Evolutionary conservation across 2,113 vertebrate genomes (phyloP).

Genomic region (Dendropsophus ebraccatus): DNA sequence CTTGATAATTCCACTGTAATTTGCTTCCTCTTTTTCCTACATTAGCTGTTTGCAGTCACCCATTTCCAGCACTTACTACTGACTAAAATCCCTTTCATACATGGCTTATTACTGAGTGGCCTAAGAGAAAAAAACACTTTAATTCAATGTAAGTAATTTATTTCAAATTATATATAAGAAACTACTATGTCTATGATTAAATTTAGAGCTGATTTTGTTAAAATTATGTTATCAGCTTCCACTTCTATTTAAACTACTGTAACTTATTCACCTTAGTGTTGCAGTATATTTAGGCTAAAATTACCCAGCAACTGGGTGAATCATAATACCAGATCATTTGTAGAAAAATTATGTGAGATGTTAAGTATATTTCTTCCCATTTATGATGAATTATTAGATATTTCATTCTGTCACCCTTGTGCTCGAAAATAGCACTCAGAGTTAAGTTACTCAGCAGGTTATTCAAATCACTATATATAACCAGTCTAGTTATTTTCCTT

Average conservation of each 20-base stretch:
- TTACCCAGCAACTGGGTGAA: background rate
- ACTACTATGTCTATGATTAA: conserved; percentile 22
- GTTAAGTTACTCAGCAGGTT: too few species aligned
- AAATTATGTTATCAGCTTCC: conserved; percentile 27
- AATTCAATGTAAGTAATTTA: conserved; percentile 39
- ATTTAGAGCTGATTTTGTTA: conserved; percentile 26
- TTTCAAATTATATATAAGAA: conserved; percentile 34
- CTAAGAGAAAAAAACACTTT: conserved; percentile 4
- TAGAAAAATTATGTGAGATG: background rate
- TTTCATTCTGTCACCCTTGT: background rate
- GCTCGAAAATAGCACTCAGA: background rate
- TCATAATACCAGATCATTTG: background rate
- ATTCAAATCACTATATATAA: too few species aligned
- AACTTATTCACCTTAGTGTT: conserved; percentile 6
- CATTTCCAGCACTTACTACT: conserved; percentile 13
- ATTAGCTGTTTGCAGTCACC: background rate
- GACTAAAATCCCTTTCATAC: background rate
- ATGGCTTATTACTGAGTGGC: conserved; percentile 6
- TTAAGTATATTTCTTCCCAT: background rate
- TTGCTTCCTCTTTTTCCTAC: background rate
- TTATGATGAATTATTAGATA: background rate
- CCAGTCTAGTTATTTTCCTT: too few species aligned
- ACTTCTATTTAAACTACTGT: conserved; percentile 17
- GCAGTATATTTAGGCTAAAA: conserved; percentile 1
- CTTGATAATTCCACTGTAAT: background rate